These are phyloP conservation scores for Ptyas mucosa DNA, from an alignment of 2,113 vertebrate genomes.

Conservation along the genomic window DNA sequence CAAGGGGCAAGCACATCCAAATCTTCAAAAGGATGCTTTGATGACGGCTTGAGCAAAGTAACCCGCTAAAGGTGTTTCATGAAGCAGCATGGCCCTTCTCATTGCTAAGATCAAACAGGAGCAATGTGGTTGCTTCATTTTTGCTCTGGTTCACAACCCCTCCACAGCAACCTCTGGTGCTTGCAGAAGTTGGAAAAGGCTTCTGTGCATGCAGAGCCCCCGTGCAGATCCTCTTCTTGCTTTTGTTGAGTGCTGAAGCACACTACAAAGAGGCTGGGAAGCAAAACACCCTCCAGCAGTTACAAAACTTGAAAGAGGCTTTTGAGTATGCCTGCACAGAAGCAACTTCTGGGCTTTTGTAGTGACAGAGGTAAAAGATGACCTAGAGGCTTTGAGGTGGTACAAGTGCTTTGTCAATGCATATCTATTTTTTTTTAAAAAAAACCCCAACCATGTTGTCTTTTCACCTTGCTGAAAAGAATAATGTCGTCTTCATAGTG, in stretches of 20 bases:
- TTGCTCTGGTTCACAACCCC: not conserved
- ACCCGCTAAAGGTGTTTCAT: not conserved
- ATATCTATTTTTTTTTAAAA: not conserved
- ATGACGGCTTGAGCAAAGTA: not conserved
- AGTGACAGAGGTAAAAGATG: not conserved
- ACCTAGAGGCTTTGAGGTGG: not conserved
- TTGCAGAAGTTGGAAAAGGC: not conserved
- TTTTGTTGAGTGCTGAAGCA: not conserved
- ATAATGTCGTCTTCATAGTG: not conserved
- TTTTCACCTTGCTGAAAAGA: not conserved
- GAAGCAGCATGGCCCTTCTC: not conserved
- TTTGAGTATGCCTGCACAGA: not conserved
- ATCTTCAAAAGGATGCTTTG: not conserved
- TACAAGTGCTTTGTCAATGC: not conserved
- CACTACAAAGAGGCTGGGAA: not conserved
- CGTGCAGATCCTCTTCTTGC: not conserved
- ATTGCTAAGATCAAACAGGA: not conserved
- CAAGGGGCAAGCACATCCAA: not conserved
- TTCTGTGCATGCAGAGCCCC: not conserved
- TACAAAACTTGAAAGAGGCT: not conserved
- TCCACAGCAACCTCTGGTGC: not conserved
- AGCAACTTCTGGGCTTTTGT: not conserved
- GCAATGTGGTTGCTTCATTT: not conserved
- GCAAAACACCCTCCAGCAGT: not conserved
- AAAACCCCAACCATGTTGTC: not conserved